Percentiles rank a stretch among this genome's conserved stretches.
phyloP scores from a whole-genome alignment of 2,888 invertebrate species.

The Nephrotoma flavescens region DNA sequence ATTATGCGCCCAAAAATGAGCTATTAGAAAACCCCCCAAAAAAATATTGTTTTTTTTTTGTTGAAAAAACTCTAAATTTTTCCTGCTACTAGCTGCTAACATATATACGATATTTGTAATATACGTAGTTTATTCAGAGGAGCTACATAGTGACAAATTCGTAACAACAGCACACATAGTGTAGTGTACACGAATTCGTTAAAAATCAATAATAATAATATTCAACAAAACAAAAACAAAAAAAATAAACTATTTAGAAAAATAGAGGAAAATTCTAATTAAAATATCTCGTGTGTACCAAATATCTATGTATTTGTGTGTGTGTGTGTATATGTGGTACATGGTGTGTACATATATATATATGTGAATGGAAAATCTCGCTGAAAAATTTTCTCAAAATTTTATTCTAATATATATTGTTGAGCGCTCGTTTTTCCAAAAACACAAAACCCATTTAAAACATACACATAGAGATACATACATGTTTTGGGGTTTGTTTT shows the following conservation, averaged over 20 bases:
- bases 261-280: neutral
- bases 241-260: neutral
- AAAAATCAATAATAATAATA: neutral
- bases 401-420: neutral
- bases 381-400: neutral
- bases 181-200: neutral
- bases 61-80: neutral
- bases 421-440: neutral
- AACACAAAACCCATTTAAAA: neutral
- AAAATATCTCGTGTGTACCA: neutral
- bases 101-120: neutral
- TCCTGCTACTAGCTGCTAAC: neutral
- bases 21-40: neutral
- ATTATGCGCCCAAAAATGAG: neutral
- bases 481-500: neutral
- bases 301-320: no score
- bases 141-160: neutral
- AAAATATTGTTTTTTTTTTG: neutral
- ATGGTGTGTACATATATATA: neutral
- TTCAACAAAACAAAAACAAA: neutral
- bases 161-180: neutral
- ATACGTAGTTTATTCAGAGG: neutral
- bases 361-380: neutral
- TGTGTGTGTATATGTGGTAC: neutral
- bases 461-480: neutral